Evolutionary conservation across 1,140 invertebrate genomes (phyloP), one percentile per base, ranked within the genome.

Genomic region (Ganaspis sp.): DNA sequence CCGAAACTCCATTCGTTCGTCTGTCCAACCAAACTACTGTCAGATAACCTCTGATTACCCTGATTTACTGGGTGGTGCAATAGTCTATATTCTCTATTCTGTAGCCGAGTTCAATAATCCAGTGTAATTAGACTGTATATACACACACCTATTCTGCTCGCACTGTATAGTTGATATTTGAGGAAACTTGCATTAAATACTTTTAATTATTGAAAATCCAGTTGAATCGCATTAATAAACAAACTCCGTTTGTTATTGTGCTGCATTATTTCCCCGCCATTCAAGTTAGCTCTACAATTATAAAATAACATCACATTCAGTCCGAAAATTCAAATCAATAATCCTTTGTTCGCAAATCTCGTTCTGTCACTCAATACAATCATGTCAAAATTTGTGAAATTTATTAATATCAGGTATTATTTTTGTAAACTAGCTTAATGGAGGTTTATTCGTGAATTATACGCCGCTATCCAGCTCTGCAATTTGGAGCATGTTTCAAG

Each of bases 31-130:
- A 69, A 81, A 83, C 78, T 78, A 70, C 82, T 81, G 78, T 81
- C 80, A 78, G 82, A 81, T 80, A 81, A 80, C 76, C 82, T 83
- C 82, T 83, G 82, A 83, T 83, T 83, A 83, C 81, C 78, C 82
- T 81, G 80, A 82, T 82, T 84, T 84, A 82, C 78, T 77, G 81
- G 72, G 79, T 77, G 78, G 75, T 42, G 80, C 80, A 64, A 45
- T 74, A 81, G 74, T 80, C 76, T 74, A 77, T 76, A 79, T 75
- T 74, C 77, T 74, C 42, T 9, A 72, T 76, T 75, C 37, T 45
- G 38, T 53, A 64, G 38, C 64, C 34, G 42, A 72, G 80, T 83
- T 81, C 76, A 76, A 83, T 83, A 83, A 81, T 78, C 80, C 80
- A 72, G 40, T 76, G 79, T 70, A 77, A 81, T 79, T 54, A 69